phyloP scores from a whole-genome alignment of 2,113 vertebrate genomes.

The Larimichthys crocea region DNA sequence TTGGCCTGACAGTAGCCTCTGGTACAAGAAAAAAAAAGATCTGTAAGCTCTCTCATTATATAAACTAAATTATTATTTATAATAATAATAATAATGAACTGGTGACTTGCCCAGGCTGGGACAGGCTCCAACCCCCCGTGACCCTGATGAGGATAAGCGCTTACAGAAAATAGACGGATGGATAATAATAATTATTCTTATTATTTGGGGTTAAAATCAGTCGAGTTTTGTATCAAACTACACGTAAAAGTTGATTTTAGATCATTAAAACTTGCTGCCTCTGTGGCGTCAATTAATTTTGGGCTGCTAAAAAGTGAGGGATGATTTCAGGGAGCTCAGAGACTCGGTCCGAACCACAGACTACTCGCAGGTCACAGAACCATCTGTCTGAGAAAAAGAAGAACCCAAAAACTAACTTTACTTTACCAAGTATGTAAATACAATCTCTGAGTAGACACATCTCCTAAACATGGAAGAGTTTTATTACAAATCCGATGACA shows the following conservation, averaged over 20 bases:
- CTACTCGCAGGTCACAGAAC: slow-evolving; percentile 29
- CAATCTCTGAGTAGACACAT: slow-evolving; percentile 54
- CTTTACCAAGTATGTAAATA: slow-evolving; percentile 64
- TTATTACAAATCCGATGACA: slow-evolving; percentile 48
- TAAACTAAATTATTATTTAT: background rate
- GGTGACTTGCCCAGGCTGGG: too few relatives aligned
- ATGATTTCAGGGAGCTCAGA: background rate
- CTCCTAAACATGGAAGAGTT: slow-evolving; percentile 37
- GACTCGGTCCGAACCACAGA: background rate
- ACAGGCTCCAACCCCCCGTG: too few relatives aligned
- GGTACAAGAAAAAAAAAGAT: background rate
- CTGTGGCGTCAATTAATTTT: slow-evolving; percentile 4
- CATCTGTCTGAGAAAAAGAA: slow-evolving; percentile 28
- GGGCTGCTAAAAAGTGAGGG: background rate
- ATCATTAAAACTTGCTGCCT: background rate
- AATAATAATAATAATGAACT: too few relatives aligned
- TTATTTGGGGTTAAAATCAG: background rate
- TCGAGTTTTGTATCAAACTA: background rate
- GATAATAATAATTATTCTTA: background rate
- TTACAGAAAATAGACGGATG: too few relatives aligned
- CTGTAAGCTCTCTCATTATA: background rate
- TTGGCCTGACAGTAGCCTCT: slow-evolving; percentile 22
- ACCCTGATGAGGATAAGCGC: too few relatives aligned
- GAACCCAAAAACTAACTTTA: slow-evolving; percentile 15
- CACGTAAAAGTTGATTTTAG: background rate